Evolutionary conservation across 2,888 invertebrate genomes (phyloP), one percentile per base, ranked within the genome.

Genomic region (Pogonocherus hispidulus): DNA sequence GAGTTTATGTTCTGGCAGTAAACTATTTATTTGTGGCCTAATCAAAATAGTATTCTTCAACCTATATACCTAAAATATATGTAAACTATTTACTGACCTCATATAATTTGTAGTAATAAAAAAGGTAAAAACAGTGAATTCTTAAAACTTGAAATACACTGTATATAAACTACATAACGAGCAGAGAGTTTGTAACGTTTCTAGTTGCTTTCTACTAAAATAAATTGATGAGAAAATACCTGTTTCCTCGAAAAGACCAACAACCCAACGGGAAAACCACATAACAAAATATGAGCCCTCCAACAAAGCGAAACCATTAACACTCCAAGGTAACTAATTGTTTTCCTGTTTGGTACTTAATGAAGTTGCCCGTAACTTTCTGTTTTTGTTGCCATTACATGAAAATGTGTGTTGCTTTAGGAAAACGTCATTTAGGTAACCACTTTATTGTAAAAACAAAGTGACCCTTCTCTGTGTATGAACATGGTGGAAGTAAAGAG

Each of bases 371-470:
- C 49, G 41, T 16, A 56, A 56, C 60, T 49, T 22, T 14, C 57
- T 57, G 67, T 67, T 67, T 67, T 54, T 67, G 63, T 63, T 56
- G 59, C 57, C 67, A 63, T 67, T 67, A 67, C 67, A 37, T 32
- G 57, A 59, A 73, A 73, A 70, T 70, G 67, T 67, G 72, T 75
- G 71, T 73, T 75, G 67, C 69, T 73, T 75, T 73, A 71, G 73
- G 72, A 67, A 66, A 68, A 65, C 60, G 70, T 68, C 68, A 71
- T 72, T 72, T 71, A 76, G 72, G 72, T 75, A 69, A 69, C 72
- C 72, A 76, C 76, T 76, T 75, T 72, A 72, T 69, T 74, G 71
- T 71, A 76, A 76, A 76, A 76, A 76, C 76, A 76, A n/a, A 72
- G 66, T 70, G 70, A 68, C 73, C 76, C 72, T 55, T 56, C 66